These are phyloP conservation scores for Caenorhabditis virilis DNA, from an alignment of 2,888 invertebrate species.

Conservation along the genomic window DNA sequence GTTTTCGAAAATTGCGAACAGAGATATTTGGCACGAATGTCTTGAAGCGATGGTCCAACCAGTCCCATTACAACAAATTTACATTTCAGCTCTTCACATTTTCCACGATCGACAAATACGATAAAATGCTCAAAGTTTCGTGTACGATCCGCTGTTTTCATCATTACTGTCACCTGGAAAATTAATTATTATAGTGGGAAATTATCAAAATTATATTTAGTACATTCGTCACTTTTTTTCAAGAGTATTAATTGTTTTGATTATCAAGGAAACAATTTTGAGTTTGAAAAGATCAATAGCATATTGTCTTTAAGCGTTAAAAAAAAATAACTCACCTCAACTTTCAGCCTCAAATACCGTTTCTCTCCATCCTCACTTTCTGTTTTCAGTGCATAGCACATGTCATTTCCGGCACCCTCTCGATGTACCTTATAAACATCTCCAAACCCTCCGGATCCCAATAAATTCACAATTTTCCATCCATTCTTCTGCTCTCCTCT, in stretches of 20 bases:
- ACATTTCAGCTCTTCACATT: conserved; percentile 36
- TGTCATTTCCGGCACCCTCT: conserved; percentile 10
- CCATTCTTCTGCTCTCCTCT: no score
- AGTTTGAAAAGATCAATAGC: no score
- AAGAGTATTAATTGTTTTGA: no score
- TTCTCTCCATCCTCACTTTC: conserved; percentile 42
- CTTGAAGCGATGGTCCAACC: conserved; percentile 44
- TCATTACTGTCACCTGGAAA: conserved; percentile 38
- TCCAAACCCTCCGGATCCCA: conserved; percentile 49
- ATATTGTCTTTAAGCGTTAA: no score
- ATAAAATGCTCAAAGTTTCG: conserved; percentile 39
- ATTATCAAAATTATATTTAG: neutral
- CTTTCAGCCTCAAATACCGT: conserved; percentile 40
- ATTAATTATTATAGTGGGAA: neutral
- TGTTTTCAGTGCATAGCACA: conserved; percentile 46
- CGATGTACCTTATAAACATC: conserved; percentile 46
- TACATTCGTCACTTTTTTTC: no score
- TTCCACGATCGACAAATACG: conserved; percentile 44
- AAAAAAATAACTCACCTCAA: conserved; percentile 23
- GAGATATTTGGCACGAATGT: conserved; percentile 38
- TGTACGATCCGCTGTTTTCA: conserved; percentile 26
- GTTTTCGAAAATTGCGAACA: conserved; percentile 22
- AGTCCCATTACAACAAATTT: conserved; percentile 50
- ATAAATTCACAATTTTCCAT: conserved; percentile 34
- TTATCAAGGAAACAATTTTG: no score